A percentile compares a stretch with the other conserved stretches of the same genome.
These are phyloP conservation scores for Cheilosia variabilis DNA, from an alignment of 2,888 invertebrate genomes.

Conservation along the genomic window DNA sequence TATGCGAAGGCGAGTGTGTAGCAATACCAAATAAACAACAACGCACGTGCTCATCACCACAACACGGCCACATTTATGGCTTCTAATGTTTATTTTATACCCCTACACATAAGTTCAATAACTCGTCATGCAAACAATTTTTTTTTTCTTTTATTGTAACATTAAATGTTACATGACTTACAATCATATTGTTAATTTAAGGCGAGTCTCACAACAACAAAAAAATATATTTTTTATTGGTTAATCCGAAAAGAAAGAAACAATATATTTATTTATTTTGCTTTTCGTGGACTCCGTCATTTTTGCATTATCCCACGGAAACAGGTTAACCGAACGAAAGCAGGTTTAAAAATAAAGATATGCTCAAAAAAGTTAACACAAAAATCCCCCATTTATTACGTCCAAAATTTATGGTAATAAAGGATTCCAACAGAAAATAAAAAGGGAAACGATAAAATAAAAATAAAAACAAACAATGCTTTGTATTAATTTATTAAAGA, in stretches of 20 bases:
- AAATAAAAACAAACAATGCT: neutral
- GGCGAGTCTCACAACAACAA: neutral
- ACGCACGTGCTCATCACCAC: conserved; percentile 49
- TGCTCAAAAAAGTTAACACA: conserved; percentile 1
- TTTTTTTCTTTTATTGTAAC: neutral
- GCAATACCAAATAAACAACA: conserved; percentile 27
- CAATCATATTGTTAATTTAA: neutral
- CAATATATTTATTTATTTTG: no score
- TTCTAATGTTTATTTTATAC: conserved; percentile 1
- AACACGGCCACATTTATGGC: conserved; percentile 12
- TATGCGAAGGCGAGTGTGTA: conserved; percentile 49
- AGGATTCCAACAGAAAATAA: conserved; percentile 10
- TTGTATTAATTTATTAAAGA: neutral
- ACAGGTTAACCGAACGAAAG: conserved; percentile 32
- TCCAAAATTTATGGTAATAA: conserved; percentile 28
- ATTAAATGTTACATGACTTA: neutral
- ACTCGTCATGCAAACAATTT: neutral
- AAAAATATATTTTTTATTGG: neutral
- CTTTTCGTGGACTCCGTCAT: neutral
- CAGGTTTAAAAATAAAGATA: conserved; percentile 35
- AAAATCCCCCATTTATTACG: conserved; percentile 16
- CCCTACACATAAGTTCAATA: neutral
- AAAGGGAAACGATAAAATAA: neutral
- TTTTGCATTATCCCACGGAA: conserved; percentile 7
- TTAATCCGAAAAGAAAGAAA: neutral